Evolutionary conservation across 2,888 invertebrate genomes (phyloP).

Genomic region (Mesoligia furuncula): DNA sequence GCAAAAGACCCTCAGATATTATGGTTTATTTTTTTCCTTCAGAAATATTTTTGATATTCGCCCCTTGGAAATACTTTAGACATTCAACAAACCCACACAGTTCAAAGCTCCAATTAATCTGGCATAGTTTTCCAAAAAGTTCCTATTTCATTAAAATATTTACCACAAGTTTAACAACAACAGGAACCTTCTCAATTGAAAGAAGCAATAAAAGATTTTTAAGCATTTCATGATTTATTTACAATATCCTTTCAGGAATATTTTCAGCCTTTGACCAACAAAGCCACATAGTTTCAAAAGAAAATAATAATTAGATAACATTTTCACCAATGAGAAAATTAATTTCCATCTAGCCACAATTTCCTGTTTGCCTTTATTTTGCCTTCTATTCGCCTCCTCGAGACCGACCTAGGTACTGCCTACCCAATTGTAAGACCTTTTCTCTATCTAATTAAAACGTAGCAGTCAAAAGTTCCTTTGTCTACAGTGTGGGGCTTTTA

Average conservation of each 20-base stretch:
- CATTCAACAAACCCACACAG: not conserved
- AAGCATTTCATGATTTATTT: not conserved
- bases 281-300: conserved; percentile 2
- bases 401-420: conserved; percentile 62
- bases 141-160: not conserved
- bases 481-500: conserved; percentile 37
- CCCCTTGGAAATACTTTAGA: not conserved
- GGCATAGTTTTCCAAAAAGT: not conserved
- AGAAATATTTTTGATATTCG: not conserved
- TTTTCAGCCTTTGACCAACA: not conserved
- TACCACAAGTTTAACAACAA: not conserved
- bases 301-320: conserved; percentile 24
- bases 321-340: conserved; percentile 46
- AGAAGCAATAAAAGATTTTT: not conserved
- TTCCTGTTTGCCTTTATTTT: conserved; percentile 37
- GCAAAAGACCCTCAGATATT: not conserved
- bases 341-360: conserved; percentile 39
- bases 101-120: not conserved
- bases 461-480: conserved; percentile 65
- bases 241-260: not conserved
- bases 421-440: conserved; percentile 74
- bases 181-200: not conserved
- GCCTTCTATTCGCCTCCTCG: conserved; percentile 61
- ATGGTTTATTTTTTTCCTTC: not conserved
- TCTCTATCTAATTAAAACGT: conserved; percentile 78